These are phyloP conservation scores for Coregonus ussuriensis DNA, from an alignment of 2,797 vertebrate species.

Conservation along the genomic window DNA sequence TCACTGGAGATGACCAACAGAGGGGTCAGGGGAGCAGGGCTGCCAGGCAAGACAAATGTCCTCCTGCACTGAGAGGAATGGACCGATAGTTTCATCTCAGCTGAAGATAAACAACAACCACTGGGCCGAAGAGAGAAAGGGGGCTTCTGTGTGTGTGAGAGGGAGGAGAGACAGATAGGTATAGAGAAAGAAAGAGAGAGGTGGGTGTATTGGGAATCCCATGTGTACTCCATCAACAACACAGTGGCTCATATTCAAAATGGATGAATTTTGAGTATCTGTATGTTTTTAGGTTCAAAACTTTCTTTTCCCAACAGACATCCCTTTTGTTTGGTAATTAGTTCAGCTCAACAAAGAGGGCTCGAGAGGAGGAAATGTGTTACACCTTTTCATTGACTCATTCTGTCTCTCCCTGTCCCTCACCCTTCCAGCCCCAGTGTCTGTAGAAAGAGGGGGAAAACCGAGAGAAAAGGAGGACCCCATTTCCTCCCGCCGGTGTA, in stretches of 20 bases:
- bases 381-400: slow-evolving; percentile 8
- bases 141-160: not conserved
- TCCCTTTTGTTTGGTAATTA: not conserved
- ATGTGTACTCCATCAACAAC: not conserved
- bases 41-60: slow-evolving; percentile 54
- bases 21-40: slow-evolving; percentile 38
- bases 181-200: not conserved
- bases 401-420: slow-evolving; percentile 13
- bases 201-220: not conserved
- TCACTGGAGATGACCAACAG: not conserved
- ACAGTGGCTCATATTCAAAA: not conserved
- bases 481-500: not conserved
- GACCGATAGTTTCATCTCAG: slow-evolving; percentile 37
- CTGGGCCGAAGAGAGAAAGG: not conserved
- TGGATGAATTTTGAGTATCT: too few relatives aligned
- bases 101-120: slow-evolving; percentile 44
- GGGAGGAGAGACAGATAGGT: not conserved
- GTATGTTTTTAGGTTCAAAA: too few relatives aligned
- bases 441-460: not conserved
- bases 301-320: not conserved
- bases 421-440: not conserved
- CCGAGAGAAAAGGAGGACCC: not conserved
- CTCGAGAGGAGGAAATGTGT: not conserved
- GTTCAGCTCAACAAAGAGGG: not conserved
- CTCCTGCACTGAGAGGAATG: not conserved